Evolutionary conservation across 1,140 invertebrate species (phyloP).

Genomic region (Potamilus streckersoni): DNA sequence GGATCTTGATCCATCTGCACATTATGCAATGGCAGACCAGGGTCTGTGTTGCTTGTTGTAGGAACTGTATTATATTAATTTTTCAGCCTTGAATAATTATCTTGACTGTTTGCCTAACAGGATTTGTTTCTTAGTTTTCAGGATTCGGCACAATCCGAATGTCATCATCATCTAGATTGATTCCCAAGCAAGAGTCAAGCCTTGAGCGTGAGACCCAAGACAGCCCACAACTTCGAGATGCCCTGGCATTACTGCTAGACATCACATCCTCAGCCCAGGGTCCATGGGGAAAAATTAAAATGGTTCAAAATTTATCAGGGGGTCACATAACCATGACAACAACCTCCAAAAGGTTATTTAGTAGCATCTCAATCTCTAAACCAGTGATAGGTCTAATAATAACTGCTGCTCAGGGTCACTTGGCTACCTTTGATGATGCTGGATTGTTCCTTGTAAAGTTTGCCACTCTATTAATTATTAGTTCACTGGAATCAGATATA

Average conservation of each 20-base stretch:
- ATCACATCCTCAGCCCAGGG: constrained; percentile 26
- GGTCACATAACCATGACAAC: constrained; percentile 41
- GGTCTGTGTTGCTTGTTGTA: no score
- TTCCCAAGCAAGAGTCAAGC: no score
- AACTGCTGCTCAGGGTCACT: constrained; percentile 34
- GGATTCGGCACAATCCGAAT: no score
- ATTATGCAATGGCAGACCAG: no score
- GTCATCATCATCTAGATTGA: no score
- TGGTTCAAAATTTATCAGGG: constrained; percentile 38
- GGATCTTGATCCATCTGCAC: no score
- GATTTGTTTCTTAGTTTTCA: no score
- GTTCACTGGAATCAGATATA: constrained; percentile 22
- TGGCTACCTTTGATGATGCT: constrained; percentile 36
- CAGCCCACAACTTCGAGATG: neutral
- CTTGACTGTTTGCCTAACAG: no score
- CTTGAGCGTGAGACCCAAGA: no score
- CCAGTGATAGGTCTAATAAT: constrained; percentile 39
- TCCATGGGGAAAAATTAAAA: constrained; percentile 37
- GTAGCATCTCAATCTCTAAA: constrained; percentile 27
- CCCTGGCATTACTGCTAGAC: constrained; percentile 18
- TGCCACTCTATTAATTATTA: constrained; percentile 26
- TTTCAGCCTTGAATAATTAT: no score
- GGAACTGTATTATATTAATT: no score
- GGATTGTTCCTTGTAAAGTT: constrained; percentile 33
- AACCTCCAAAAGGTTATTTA: constrained; percentile 26